A percentile compares a stretch with the other conserved stretches of the same genome.
phyloP scores from a whole-genome alignment of 2,888 invertebrate genomes.

The Pogonocherus hispidulus region DNA sequence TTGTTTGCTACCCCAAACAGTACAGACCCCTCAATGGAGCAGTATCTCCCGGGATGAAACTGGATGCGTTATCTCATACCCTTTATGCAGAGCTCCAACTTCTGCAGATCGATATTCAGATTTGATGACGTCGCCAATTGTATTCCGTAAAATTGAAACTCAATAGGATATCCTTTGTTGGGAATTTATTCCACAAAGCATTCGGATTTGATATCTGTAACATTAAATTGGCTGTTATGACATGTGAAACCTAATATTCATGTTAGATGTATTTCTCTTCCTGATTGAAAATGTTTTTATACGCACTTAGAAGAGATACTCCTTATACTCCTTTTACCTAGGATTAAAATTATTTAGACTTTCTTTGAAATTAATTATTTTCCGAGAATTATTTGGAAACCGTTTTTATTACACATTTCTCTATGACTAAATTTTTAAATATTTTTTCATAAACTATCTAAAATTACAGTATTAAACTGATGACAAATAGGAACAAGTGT shows the following conservation, averaged over 20 bases:
- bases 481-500: no score
- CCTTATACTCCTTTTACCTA: no score
- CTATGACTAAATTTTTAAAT: no score
- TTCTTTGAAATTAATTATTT: no score
- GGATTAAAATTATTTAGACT: no score
- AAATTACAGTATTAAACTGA: no score
- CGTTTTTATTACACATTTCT: no score
- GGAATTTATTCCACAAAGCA: slow-evolving; percentile 10
- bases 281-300: neutral
- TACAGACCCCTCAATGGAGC: neutral
- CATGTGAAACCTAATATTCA: neutral
- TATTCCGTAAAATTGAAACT: slow-evolving; percentile 34
- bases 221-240: slow-evolving; percentile 1
- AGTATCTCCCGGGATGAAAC: slow-evolving; percentile 7
- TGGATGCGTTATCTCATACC: slow-evolving; percentile 28
- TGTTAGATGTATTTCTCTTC: neutral
- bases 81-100: slow-evolving; percentile 24
- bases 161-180: slow-evolving; percentile 26
- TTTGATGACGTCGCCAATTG: slow-evolving; percentile 34
- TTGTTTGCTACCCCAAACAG: neutral
- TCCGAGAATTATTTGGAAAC: no score
- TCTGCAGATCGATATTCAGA: slow-evolving; percentile 31
- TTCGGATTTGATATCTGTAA: neutral
- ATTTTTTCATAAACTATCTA: no score
- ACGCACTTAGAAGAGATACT: no score